Percentiles rank a stretch among this genome's conserved stretches.
Conservation (phyloP, 2,888 invertebrate genomes). For the Eupithecia dodoneata region DNA sequence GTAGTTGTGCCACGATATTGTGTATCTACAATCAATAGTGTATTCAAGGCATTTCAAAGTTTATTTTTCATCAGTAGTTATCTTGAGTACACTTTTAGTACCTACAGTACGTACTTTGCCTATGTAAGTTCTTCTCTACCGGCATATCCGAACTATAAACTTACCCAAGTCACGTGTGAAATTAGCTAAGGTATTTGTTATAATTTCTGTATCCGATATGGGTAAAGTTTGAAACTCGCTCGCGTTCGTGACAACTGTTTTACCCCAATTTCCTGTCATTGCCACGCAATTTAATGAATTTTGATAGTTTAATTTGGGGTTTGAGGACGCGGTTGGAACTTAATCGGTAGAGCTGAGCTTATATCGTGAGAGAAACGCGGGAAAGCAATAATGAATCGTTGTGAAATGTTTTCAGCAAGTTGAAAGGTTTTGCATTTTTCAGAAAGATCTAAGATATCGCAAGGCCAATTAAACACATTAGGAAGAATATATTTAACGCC, state of each 20-base stretch:
- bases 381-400: neutral
- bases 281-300: conserved; percentile 35
- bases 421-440: neutral
- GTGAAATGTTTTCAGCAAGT: neutral
- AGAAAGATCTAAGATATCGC: too few species aligned
- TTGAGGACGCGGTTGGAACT: conserved; percentile 26
- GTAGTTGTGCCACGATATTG: neutral
- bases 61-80: too few species aligned
- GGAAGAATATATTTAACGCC: too few species aligned
- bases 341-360: conserved; percentile 14
- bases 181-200: conserved; percentile 36
- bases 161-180: conserved; percentile 35
- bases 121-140: neutral
- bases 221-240: conserved; percentile 34
- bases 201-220: conserved; percentile 40
- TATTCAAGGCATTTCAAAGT: too few species aligned
- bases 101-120: neutral
- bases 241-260: conserved; percentile 41
- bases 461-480: too few species aligned
- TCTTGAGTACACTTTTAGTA: too few species aligned
- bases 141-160: conserved; percentile 14
- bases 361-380: neutral
- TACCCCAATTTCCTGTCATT: conserved; percentile 40
- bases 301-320: conserved; percentile 37
- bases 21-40: neutral